These are phyloP conservation scores for Drosophila navojoa DNA, from an alignment of 1,140 invertebrate genomes.

Conservation along the genomic window DNA sequence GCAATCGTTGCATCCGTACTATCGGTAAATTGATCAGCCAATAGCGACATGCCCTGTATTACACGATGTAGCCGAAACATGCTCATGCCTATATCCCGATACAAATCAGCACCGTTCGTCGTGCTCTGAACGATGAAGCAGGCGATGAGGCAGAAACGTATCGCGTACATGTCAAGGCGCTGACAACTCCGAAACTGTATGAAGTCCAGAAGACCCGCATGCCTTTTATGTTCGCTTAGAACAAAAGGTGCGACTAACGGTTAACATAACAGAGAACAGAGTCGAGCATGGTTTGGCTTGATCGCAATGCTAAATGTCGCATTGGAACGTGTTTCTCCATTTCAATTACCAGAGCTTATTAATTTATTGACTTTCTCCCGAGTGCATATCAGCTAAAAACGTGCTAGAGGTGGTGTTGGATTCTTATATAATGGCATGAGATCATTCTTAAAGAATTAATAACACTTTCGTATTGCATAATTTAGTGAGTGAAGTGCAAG, in stretches of 20 bases:
- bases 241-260: not conserved
- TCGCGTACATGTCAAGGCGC: conserved; percentile 1
- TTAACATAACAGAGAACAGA: not conserved
- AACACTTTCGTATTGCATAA: not conserved
- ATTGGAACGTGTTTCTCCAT: not conserved
- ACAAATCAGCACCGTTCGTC: not conserved
- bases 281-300: not conserved
- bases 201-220: not conserved
- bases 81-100: not conserved
- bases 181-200: not conserved
- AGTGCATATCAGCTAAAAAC: conserved; percentile 3
- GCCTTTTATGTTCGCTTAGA: not conserved
- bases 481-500: not conserved
- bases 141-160: not conserved
- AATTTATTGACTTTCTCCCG: not conserved
- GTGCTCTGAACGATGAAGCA: not conserved
- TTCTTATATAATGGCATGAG: not conserved
- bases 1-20: not conserved
- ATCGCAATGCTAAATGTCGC: not conserved
- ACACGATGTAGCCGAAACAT: not conserved
- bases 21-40: not conserved
- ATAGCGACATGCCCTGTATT: not conserved
- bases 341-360: not conserved
- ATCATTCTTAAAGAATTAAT: not conserved
- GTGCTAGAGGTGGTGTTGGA: not conserved